Evolutionary conservation across 2,888 invertebrate genomes (phyloP).

Genomic region (Tromatobia lineatoria): DNA sequence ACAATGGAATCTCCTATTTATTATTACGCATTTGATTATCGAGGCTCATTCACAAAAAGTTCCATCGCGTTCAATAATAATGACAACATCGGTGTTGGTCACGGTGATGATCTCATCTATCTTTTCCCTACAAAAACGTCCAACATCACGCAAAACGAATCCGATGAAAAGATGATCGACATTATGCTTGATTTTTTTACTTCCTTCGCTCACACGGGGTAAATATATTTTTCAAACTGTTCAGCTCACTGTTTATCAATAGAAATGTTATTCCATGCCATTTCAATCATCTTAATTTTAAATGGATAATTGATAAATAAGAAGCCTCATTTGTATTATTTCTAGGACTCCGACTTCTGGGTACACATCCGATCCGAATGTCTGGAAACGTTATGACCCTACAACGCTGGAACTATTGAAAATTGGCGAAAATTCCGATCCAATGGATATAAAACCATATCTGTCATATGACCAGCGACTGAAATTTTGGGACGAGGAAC

Average conservation of each 20-base stretch:
- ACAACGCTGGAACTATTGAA: neutral
- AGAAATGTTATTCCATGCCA: too few relatives aligned
- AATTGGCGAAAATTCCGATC: neutral
- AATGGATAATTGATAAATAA: neutral
- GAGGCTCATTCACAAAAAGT: slow-evolving; percentile 59
- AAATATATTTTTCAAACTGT: slow-evolving; percentile 30
- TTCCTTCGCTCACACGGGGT: slow-evolving; percentile 79
- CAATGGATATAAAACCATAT: neutral
- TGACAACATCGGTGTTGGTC: slow-evolving; percentile 81
- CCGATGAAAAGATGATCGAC: slow-evolving; percentile 78
- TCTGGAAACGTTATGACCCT: neutral
- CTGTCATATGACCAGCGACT: neutral
- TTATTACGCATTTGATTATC: slow-evolving; percentile 66
- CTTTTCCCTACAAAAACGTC: slow-evolving; percentile 79
- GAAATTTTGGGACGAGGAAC: neutral
- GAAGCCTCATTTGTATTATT: neutral
- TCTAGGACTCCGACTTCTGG: slow-evolving; percentile 1
- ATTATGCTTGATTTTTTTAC: slow-evolving; percentile 84
- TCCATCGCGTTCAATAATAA: slow-evolving; percentile 23
- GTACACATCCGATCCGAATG: neutral
- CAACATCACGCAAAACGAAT: slow-evolving; percentile 61
- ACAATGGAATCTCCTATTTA: slow-evolving; percentile 31
- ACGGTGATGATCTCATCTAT: slow-evolving; percentile 86
- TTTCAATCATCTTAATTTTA: neutral
- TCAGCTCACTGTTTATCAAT: neutral